These are phyloP conservation scores for Tangachromis dhanisi DNA, from an alignment of 2,113 vertebrate genomes.

Conservation along the genomic window DNA sequence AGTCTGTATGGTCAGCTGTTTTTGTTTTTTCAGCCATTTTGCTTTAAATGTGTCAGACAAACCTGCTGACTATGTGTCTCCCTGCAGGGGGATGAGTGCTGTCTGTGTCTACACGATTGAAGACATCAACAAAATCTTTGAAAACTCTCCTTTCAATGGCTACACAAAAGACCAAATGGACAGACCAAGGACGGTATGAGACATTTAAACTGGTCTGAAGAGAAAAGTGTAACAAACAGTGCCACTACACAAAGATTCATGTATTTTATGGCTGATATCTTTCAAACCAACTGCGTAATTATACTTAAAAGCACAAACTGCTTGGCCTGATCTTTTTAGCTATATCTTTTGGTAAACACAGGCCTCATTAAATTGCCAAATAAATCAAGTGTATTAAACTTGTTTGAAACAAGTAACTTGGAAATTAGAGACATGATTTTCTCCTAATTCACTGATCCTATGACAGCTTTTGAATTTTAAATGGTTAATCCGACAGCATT, in stretches of 20 bases:
- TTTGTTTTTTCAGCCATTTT: not conserved
- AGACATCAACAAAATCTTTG: constrained; percentile 47
- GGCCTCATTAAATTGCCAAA: not conserved
- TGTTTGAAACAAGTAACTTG: fast-evolving
- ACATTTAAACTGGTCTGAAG: not conserved
- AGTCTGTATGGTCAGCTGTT: not conserved
- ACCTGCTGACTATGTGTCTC: not conserved
- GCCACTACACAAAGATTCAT: not conserved
- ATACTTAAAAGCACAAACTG: too few species aligned
- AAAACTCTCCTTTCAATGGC: constrained; percentile 14
- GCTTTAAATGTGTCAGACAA: not conserved
- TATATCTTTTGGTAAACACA: not conserved
- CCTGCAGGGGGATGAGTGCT: constrained; percentile 59
- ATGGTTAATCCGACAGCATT: not conserved
- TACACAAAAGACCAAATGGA: fast-evolving
- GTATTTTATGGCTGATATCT: not conserved
- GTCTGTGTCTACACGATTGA: constrained; percentile 61
- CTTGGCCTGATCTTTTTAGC: not conserved
- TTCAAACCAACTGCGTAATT: not conserved
- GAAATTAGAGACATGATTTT: not conserved
- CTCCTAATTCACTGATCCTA: not conserved
- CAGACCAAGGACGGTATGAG: constrained; percentile 33
- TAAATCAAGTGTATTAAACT: not conserved
- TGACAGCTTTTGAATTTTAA: not conserved
- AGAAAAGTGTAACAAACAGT: not conserved